Conservation (phyloP, 2,888 invertebrate species). For the Amphipoea lucens region DNA sequence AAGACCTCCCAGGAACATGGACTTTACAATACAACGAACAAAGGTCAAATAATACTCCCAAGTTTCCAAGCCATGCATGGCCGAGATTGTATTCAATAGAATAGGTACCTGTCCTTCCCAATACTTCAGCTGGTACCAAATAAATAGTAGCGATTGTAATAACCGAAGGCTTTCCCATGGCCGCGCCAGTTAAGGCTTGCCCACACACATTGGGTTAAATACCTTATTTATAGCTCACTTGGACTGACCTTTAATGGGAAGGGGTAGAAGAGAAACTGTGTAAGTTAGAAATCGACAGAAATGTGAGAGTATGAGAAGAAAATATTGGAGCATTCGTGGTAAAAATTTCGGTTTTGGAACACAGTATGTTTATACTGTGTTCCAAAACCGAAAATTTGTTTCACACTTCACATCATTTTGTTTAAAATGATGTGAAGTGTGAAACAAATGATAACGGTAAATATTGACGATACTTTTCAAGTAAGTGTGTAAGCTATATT, state of each 20-base stretch:
- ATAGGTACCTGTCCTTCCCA: conserved; percentile 62
- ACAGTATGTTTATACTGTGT: background rate
- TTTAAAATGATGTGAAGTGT: background rate
- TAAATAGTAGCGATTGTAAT: conserved; percentile 81
- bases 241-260: conserved; percentile 81
- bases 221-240: conserved; percentile 87
- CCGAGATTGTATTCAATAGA: conserved; percentile 60
- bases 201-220: conserved; percentile 88
- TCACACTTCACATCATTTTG: no score
- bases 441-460: background rate
- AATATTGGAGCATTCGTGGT: conserved; percentile 31
- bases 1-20: conserved; percentile 66
- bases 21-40: conserved; percentile 52
- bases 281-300: conserved; percentile 64
- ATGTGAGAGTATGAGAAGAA: conserved; percentile 35
- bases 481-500: no score
- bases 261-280: conserved; percentile 48
- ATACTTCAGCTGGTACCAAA: conserved; percentile 71
- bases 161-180: conserved; percentile 80
- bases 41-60: conserved; percentile 60
- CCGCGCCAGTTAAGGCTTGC: conserved; percentile 81
- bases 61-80: conserved; percentile 55
- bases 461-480: background rate
- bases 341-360: background rate
- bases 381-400: conserved; percentile 5